phyloP scores from a whole-genome alignment of 92 coral and sea anemone species.

The Epizoanthus ramosus region DNA sequence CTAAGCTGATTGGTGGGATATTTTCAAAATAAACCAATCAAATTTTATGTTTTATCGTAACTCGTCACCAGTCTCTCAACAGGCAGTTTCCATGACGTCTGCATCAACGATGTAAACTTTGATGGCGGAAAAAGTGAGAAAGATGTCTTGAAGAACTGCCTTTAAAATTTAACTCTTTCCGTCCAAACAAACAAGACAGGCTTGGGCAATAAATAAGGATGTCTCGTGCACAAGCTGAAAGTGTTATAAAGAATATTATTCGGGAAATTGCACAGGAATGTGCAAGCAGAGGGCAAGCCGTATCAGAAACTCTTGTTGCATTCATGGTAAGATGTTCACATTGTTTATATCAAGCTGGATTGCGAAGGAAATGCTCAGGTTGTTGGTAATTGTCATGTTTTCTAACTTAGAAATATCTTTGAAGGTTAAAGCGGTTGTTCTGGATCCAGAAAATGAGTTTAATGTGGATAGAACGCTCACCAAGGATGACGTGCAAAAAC shows the following conservation, averaged over 20 bases:
- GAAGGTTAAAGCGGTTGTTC: conserved; percentile 96
- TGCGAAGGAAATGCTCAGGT: neutral
- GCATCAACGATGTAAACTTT: conserved; percentile 52
- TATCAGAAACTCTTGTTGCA: conserved; percentile 96
- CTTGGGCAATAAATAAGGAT: conserved; percentile 34
- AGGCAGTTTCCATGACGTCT: conserved; percentile 76
- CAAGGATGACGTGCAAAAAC: conserved; percentile 98
- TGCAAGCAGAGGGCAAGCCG: conserved; percentile 97
- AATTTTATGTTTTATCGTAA: neutral
- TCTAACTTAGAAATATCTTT: neutral
- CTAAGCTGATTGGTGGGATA: neutral
- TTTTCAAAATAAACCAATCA: conserved; percentile 6
- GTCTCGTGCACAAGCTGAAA: conserved; percentile 99
- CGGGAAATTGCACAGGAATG: conserved; percentile 99
- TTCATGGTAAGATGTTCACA: conserved; percentile 76
- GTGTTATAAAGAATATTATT: conserved; percentile 96
- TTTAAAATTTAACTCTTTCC: conserved; percentile 7
- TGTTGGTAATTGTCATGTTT: neutral
- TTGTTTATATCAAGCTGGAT: no score
- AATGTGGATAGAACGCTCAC: conserved; percentile 98
- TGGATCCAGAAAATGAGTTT: conserved; percentile 97
- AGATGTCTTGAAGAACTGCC: neutral
- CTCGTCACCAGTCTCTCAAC: conserved; percentile 55
- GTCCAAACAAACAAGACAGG: neutral
- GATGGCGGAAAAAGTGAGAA: conserved; percentile 41